phyloP scores from a whole-genome alignment of 2,113 vertebrate genomes.

The Perca fluviatilis region DNA sequence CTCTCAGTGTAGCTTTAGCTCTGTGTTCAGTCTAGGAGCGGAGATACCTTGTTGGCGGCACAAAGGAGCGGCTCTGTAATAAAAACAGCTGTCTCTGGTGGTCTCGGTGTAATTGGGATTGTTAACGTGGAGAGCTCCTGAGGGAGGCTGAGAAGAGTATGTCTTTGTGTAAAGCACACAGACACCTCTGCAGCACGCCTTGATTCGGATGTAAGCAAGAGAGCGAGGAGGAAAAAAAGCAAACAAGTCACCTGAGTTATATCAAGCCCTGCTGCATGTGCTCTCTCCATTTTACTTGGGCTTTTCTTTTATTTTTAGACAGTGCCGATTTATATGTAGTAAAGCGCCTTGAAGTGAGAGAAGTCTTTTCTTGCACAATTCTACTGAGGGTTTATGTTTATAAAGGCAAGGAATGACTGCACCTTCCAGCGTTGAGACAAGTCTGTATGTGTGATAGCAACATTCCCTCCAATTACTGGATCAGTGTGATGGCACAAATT shows the following conservation, averaged over 20 bases:
- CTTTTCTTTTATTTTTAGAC: constrained; percentile 71
- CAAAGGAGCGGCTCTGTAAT: constrained; percentile 84
- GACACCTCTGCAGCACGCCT: constrained; percentile 79
- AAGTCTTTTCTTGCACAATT: constrained; percentile 69
- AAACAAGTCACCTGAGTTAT: constrained; percentile 83
- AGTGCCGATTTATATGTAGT: constrained; percentile 62
- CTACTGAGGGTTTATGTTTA: constrained; percentile 60
- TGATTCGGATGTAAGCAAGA: constrained; percentile 78
- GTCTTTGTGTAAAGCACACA: constrained; percentile 87
- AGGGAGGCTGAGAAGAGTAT: constrained; percentile 80
- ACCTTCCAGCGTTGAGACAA: constrained; percentile 53
- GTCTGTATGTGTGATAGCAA: constrained; percentile 47
- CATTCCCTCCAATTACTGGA: constrained; percentile 60
- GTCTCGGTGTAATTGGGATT: constrained; percentile 88
- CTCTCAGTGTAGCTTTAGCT: constrained; percentile 58
- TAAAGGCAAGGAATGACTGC: constrained; percentile 62
- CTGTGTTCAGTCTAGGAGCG: constrained; percentile 69
- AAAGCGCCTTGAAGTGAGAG: constrained; percentile 67
- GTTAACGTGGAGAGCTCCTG: constrained; percentile 87
- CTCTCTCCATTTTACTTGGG: constrained; percentile 60
- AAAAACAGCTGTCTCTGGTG: constrained; percentile 88
- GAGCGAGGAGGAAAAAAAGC: constrained; percentile 71
- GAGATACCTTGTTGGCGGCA: constrained; percentile 82
- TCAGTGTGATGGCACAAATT: constrained; percentile 41
- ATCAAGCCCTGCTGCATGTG: constrained; percentile 76